Conservation (phyloP, 2,797 vertebrate species). For the Rhinichthys osculus region DNA sequence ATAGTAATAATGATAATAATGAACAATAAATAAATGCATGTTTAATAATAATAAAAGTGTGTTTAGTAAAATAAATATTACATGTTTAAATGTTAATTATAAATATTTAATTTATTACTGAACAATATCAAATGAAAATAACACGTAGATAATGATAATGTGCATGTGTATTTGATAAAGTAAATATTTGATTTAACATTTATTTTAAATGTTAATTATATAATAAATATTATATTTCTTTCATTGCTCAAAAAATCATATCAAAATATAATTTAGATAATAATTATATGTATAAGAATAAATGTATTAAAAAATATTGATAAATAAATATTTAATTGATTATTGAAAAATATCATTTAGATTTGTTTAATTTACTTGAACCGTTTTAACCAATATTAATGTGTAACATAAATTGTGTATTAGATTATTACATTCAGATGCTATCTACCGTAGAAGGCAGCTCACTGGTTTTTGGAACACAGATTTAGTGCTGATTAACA, state of each 20-base stretch:
- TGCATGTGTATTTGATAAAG: no score
- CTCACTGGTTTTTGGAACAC: background rate
- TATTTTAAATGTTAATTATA: no score
- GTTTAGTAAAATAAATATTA: background rate
- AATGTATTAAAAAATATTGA: background rate
- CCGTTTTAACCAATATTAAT: background rate
- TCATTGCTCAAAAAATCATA: background rate
- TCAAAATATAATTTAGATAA: background rate
- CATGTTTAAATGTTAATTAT: background rate
- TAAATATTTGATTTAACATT: background rate
- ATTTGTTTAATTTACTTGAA: background rate
- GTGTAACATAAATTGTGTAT: background rate
- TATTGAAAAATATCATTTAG: background rate
- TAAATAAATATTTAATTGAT: background rate
- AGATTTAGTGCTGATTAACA: background rate
- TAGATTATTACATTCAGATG: background rate
- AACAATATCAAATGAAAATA: background rate
- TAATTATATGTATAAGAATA: background rate
- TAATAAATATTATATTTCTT: background rate
- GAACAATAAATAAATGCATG: no score
- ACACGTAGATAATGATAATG: background rate
- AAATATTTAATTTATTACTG: background rate
- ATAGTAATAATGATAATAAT: background rate
- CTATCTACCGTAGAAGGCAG: background rate
- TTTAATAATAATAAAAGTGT: background rate